phyloP scores from a whole-genome alignment of 2,797 vertebrate genomes.

The Lycodopsis pacificus region DNA sequence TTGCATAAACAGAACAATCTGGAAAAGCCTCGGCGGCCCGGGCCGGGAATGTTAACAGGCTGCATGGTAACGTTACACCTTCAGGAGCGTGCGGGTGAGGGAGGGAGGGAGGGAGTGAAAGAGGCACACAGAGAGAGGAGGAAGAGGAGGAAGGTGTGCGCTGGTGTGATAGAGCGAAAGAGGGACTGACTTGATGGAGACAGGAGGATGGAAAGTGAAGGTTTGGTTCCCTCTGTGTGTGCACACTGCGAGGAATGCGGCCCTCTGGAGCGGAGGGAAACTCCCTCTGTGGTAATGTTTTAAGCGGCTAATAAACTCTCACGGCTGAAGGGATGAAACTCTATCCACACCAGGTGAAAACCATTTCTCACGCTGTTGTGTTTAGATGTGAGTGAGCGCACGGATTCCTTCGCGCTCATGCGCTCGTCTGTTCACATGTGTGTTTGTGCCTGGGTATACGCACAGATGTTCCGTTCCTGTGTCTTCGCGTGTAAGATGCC shows the following conservation, averaged over 20 bases:
- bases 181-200: slow-evolving; percentile 38
- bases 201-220: slow-evolving; percentile 47
- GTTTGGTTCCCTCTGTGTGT: slow-evolving; percentile 41
- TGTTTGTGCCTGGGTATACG: not conserved
- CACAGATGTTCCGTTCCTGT: slow-evolving; percentile 41
- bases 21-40: slow-evolving; percentile 70
- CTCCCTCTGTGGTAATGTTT: slow-evolving; percentile 66
- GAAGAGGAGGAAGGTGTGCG: slow-evolving; percentile 21
- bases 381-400: slow-evolving; percentile 41
- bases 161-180: slow-evolving; percentile 28
- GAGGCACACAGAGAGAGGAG: slow-evolving; percentile 5
- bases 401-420: slow-evolving; percentile 4
- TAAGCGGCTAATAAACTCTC: slow-evolving; percentile 75
- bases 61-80: slow-evolving; percentile 69
- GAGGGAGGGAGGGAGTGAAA: slow-evolving; percentile 32
- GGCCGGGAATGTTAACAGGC: slow-evolving; percentile 73
- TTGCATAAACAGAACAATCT: slow-evolving; percentile 77
- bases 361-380: slow-evolving; percentile 68
- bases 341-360: slow-evolving; percentile 80
- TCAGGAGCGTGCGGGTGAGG: slow-evolving; percentile 58
- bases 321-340: slow-evolving; percentile 70
- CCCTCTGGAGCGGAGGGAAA: slow-evolving; percentile 49
- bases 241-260: slow-evolving; percentile 63
- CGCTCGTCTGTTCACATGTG: slow-evolving; percentile 1
- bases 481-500: slow-evolving; percentile 28